Conservation (phyloP, 2,113 vertebrate genomes). For the Sander lucioperca region DNA sequence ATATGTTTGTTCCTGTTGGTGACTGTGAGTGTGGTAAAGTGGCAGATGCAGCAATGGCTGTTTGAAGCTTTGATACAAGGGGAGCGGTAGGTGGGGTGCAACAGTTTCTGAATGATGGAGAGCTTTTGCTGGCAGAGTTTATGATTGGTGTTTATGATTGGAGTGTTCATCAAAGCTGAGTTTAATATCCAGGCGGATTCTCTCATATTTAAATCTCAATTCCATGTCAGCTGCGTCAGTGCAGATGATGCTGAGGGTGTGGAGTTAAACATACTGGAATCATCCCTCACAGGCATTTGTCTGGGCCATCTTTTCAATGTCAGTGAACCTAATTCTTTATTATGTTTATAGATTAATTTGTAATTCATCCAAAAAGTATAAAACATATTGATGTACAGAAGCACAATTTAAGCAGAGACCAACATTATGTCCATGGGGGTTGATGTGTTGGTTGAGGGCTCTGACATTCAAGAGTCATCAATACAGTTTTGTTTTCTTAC, state of each 20-base stretch:
- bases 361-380: too few relatives aligned
- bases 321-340: not conserved
- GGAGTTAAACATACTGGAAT: not conserved
- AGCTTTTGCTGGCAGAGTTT: constrained; percentile 15
- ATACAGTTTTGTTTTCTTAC: too few relatives aligned
- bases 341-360: not conserved
- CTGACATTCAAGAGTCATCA: not conserved
- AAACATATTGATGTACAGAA: too few relatives aligned
- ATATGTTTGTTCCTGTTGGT: constrained; percentile 7
- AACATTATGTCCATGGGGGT: not conserved
- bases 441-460: not conserved
- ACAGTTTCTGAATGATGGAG: constrained; percentile 5
- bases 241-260: not conserved
- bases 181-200: not conserved
- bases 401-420: too few relatives aligned
- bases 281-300: not conserved
- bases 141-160: constrained; percentile 5
- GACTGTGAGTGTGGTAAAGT: constrained; percentile 3
- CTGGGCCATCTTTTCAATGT: not conserved
- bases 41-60: not conserved
- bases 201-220: not conserved
- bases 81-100: constrained; percentile 5
- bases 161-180: not conserved
- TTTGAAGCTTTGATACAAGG: constrained; percentile 1
- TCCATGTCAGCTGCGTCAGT: not conserved